These are phyloP conservation scores for Drosophila mojavensis DNA, from an alignment of 1,140 invertebrate species.

Conservation along the genomic window DNA sequence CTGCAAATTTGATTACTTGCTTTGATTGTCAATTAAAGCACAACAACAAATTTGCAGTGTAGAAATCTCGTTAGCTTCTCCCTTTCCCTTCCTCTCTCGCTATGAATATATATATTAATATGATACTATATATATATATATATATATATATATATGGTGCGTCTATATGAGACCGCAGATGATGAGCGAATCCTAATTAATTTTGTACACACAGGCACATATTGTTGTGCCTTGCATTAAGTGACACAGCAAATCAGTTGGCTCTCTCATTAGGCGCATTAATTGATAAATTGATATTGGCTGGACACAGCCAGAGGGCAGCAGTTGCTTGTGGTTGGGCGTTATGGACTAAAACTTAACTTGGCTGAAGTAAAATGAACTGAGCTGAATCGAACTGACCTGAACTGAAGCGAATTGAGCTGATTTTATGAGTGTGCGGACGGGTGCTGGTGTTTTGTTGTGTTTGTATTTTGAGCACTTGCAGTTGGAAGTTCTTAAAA, in stretches of 20 bases:
- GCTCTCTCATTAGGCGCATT: constrained; percentile 74
- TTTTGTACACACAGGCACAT: constrained; percentile 56
- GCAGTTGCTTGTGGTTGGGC: background rate
- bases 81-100: background rate
- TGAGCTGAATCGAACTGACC: constrained; percentile 3
- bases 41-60: constrained; percentile 71
- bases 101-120: constrained; percentile 31
- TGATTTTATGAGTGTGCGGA: constrained; percentile 22
- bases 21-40: constrained; percentile 81
- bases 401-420: constrained; percentile 13
- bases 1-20: constrained; percentile 78
- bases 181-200: constrained; percentile 80
- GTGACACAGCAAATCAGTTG: constrained; percentile 76
- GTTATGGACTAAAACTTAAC: constrained; percentile 13
- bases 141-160: constrained; percentile 30
- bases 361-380: constrained; percentile 31
- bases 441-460: constrained; percentile 1
- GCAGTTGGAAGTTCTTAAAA: constrained; percentile 61
- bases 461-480: constrained; percentile 47
- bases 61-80: constrained; percentile 56
- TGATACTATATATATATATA: background rate
- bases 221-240: constrained; percentile 59
- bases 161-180: constrained; percentile 35
- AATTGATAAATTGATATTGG: constrained; percentile 82
- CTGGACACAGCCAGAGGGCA: constrained; percentile 41